A percentile compares a stretch with the other conserved stretches of the same genome.
These are phyloP conservation scores for Decapterus maruadsi DNA, from an alignment of 2,797 vertebrate genomes.

Conservation along the genomic window DNA sequence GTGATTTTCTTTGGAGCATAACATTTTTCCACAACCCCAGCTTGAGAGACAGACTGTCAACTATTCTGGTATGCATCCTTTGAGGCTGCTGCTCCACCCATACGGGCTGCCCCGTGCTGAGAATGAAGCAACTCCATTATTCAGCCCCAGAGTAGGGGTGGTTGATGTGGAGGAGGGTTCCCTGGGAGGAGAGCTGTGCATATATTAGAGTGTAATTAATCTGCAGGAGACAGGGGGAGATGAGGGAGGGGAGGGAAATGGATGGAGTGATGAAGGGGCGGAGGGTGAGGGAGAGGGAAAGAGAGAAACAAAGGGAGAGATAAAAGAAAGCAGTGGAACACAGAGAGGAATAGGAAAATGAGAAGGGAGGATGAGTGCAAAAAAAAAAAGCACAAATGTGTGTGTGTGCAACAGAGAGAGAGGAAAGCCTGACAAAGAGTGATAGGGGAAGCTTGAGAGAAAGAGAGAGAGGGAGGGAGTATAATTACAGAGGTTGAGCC, in stretches of 20 bases:
- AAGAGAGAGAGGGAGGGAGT: constrained; percentile 44
- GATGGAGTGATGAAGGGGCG: not conserved
- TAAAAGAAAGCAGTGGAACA: constrained; percentile 41
- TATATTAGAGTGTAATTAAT: constrained; percentile 72
- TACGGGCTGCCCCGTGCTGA: constrained; percentile 58
- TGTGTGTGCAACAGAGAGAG: constrained; percentile 34
- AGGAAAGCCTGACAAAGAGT: constrained; percentile 52
- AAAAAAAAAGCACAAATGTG: not conserved
- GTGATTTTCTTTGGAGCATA: too few relatives aligned
- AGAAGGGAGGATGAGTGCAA: not conserved
- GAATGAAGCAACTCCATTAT: constrained; percentile 54
- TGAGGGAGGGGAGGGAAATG: constrained; percentile 7
- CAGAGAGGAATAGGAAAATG: constrained; percentile 3
- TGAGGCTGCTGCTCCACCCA: constrained; percentile 55
- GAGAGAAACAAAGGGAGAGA: constrained; percentile 36
- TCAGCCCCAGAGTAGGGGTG: constrained; percentile 43
- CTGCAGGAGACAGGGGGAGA: constrained; percentile 59
- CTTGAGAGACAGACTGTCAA: constrained; percentile 37
- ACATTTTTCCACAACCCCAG: not conserved
- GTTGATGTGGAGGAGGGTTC: constrained; percentile 49
- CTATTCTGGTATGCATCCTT: constrained; percentile 23
- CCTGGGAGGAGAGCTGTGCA: constrained; percentile 63
- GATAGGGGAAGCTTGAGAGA: constrained; percentile 48
- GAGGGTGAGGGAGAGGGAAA: not conserved
- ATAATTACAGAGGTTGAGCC: constrained; percentile 78